Conservation (phyloP, 2,888 invertebrate species). For the Rutpela maculata region DNA sequence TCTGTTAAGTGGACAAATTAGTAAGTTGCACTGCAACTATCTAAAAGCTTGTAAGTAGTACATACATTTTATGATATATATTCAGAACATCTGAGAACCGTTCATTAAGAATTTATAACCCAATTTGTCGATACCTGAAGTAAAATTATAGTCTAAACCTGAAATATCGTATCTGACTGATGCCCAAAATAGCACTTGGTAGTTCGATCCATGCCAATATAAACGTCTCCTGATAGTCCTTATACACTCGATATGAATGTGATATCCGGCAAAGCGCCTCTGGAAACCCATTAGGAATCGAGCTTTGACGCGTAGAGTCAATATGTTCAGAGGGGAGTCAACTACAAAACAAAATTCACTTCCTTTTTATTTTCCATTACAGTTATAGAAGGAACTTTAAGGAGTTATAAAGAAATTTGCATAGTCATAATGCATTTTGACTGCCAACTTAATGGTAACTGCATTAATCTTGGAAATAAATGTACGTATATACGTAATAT, state of each 20-base stretch:
- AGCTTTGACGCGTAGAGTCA: slow-evolving; percentile 25
- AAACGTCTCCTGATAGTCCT: slow-evolving; percentile 21
- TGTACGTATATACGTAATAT: background rate
- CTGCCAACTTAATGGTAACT: slow-evolving; percentile 8
- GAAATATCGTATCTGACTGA: background rate
- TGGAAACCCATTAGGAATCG: slow-evolving; percentile 26
- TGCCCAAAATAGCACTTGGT: slow-evolving; percentile 13
- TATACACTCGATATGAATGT: slow-evolving; percentile 21
- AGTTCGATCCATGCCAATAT: slow-evolving; percentile 5
- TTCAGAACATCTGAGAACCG: too few species aligned
- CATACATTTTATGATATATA: too few species aligned
- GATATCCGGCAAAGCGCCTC: slow-evolving; percentile 23
- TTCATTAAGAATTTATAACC: too few species aligned
- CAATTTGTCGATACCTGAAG: too few species aligned
- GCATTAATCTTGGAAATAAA: background rate
- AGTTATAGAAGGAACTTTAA: slow-evolving; percentile 8
- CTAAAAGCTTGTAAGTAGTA: too few species aligned
- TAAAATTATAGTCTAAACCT: background rate
- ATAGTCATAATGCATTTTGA: slow-evolving; percentile 30
- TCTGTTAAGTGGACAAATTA: too few species aligned
- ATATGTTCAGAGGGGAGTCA: slow-evolving; percentile 15
- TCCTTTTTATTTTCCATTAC: slow-evolving; percentile 27
- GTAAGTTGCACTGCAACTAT: too few species aligned
- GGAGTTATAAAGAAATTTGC: slow-evolving; percentile 28
- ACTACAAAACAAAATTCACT: slow-evolving; percentile 15